Evolutionary conservation across 2,888 invertebrate genomes (phyloP).

Genomic region (Apodemia zela): DNA sequence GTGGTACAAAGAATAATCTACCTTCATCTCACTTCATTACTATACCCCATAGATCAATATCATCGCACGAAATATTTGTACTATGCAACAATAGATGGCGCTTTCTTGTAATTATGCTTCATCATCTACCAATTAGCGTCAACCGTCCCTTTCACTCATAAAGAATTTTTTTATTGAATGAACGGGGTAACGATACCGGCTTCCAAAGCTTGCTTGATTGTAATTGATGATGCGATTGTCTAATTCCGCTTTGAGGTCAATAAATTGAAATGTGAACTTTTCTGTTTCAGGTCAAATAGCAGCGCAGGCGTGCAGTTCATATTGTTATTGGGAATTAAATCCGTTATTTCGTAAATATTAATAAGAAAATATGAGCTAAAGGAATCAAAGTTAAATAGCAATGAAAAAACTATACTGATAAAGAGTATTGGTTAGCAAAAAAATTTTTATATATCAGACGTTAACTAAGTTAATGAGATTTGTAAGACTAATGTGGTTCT

Average conservation of each 20-base stretch:
- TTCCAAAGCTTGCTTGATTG: conserved; percentile 64
- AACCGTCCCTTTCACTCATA: conserved; percentile 39
- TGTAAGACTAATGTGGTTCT: not conserved
- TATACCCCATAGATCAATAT: conserved; percentile 64
- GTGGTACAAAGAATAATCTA: conserved; percentile 52
- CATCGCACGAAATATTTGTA: conserved; percentile 71
- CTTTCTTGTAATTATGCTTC: conserved; percentile 66
- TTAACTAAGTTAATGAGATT: not conserved
- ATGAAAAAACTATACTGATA: too few relatives aligned
- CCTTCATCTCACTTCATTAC: conserved; percentile 72
- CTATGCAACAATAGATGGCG: conserved; percentile 78
- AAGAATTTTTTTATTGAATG: conserved; percentile 15
- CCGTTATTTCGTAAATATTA: not conserved
- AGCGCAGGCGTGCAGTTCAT: conserved; percentile 21
- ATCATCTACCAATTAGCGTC: conserved; percentile 73
- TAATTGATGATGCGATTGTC: conserved; percentile 77
- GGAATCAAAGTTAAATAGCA: not conserved
- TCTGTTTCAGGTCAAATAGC: conserved; percentile 52
- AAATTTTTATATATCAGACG: too few relatives aligned
- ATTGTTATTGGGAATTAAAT: conserved; percentile 23
- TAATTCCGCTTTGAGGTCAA: conserved; percentile 62
- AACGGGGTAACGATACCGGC: conserved; percentile 27
- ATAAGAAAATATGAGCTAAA: not conserved
- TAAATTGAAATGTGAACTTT: conserved; percentile 61
- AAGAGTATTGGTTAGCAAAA: too few relatives aligned